phyloP scores from a whole-genome alignment of 2,113 vertebrate species.

The Symphodus melops region DNA sequence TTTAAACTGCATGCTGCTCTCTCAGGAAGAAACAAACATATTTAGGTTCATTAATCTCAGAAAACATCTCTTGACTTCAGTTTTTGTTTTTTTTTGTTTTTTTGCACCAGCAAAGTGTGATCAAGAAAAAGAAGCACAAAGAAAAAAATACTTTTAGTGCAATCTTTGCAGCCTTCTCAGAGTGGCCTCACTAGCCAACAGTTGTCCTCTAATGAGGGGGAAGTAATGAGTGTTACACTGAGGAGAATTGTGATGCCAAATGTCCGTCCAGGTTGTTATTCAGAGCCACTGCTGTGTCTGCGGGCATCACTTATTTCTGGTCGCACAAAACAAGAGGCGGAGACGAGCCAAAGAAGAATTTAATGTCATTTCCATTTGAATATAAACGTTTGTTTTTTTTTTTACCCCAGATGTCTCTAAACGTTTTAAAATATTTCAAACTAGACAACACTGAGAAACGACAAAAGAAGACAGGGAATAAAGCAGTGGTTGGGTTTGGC shows the following conservation, averaged over 20 bases:
- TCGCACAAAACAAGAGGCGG: conserved; percentile 73
- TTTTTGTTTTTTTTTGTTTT: neutral
- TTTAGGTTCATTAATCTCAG: conserved; percentile 8
- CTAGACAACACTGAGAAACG: conserved; percentile 25
- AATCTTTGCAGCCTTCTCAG: conserved; percentile 53
- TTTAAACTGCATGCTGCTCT: conserved; percentile 27
- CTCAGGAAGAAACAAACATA: conserved; percentile 28
- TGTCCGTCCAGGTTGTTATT: conserved; percentile 82
- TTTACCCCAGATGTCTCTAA: conserved; percentile 72
- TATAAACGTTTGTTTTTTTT: conserved; percentile 75
- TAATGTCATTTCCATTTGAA: conserved; percentile 82
- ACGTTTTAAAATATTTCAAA: conserved; percentile 68
- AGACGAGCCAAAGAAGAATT: conserved; percentile 66
- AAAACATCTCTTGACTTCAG: conserved; percentile 1
- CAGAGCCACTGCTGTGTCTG: conserved; percentile 72
- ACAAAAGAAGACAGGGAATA: conserved; percentile 35
- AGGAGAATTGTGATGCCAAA: conserved; percentile 80
- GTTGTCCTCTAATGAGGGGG: conserved; percentile 82
- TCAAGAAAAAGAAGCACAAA: conserved; percentile 44
- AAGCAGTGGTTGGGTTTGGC: conserved; percentile 29
- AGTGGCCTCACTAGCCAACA: conserved; percentile 69
- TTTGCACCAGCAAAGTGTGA: conserved; percentile 2
- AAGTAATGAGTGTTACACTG: conserved; percentile 80
- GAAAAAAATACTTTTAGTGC: conserved; percentile 31
- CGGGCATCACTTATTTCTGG: conserved; percentile 63